Base-by-base conservation (phyloP, 2,113 vertebrate species). In the Platichthys flesus region DNA sequence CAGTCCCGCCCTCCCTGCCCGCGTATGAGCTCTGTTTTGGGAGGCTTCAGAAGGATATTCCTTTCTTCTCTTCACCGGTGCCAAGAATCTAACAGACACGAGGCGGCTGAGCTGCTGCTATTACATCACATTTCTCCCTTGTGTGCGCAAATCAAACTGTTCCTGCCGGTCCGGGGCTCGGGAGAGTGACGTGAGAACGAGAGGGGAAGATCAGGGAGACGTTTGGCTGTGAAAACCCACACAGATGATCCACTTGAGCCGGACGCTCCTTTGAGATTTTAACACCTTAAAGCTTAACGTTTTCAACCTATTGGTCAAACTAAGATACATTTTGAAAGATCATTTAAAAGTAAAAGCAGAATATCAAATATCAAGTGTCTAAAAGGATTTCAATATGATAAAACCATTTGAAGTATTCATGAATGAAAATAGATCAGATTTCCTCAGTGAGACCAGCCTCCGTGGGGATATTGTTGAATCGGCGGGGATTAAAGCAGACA, bases 41-140 rank as follows among this genome's bases (percentile, higher is more conserved):
- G 85, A 85, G 1, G 24, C 55, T 72, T 90, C 83, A 86, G 83
- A 68, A 88, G 85, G 76, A 82, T 87, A 85, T 83, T 86, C 83
- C 82, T 85, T 87, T 79, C 83, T 84, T 81, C 58, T 89, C 83
- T 79, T 76, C 51, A 60, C 78, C 31, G 14, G 77, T 84, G 84
- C 88, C 85, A 91, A 87, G 75, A 82, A 80, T 77, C 76, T 65
- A 20, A 77, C 74, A 87, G 80, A 85, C 81, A 81, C 52, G 74
- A 90, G 85, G 89, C 79, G 76, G 82, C 77, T 61, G 31, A 78
- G 80, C 85, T 82, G 26, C 66, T 28, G 59, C 79, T 65, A 83
- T 93, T 87, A 91, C 83, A 89, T 91, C 88, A 91, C 84, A 64
- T 76, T 78, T 84, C 61, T 49, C 60, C 40, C 77, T 78, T 16